These are phyloP conservation scores for Kryptopterus vitreolus DNA, from an alignment of 2,797 vertebrate species.

Conservation along the genomic window DNA sequence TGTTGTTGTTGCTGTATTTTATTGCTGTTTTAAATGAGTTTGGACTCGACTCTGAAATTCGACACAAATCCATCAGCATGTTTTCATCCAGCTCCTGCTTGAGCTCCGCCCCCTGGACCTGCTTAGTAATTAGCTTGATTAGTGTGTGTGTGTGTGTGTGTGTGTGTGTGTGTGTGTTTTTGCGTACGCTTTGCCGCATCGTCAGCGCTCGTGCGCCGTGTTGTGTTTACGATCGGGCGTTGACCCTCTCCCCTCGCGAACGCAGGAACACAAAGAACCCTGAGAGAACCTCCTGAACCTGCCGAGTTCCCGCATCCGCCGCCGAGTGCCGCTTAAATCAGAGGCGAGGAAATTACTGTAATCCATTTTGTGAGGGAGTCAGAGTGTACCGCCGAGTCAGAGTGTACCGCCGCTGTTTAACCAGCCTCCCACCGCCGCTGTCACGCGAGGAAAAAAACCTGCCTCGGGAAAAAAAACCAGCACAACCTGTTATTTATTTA, in stretches of 20 bases:
- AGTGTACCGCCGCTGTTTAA: background rate
- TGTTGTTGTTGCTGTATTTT: background rate
- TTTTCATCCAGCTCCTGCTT: background rate
- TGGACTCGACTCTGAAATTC: background rate
- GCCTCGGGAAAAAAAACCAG: background rate
- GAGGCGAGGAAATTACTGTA: conserved; percentile 27
- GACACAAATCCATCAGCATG: background rate
- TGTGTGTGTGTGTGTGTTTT: no score
- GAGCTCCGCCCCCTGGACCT: background rate
- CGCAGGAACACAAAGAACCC: background rate
- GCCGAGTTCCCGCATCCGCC: background rate
- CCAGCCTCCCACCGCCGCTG: no score
- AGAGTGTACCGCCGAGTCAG: background rate
- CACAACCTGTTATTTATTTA: background rate
- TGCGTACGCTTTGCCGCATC: no score
- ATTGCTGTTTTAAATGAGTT: background rate
- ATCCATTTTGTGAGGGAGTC: conserved; percentile 17
- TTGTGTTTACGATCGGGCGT: background rate
- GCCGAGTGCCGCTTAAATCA: conserved; percentile 23
- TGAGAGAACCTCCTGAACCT: background rate
- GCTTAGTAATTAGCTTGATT: conserved; percentile 12
- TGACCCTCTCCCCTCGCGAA: background rate
- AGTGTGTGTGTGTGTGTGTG: background rate
- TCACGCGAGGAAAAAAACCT: conserved; percentile 4
- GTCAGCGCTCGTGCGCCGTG: background rate